A percentile compares a stretch with the other conserved stretches of the same genome.
Conservation (phyloP, 2,888 invertebrate genomes). For the Adela reaumurella region DNA sequence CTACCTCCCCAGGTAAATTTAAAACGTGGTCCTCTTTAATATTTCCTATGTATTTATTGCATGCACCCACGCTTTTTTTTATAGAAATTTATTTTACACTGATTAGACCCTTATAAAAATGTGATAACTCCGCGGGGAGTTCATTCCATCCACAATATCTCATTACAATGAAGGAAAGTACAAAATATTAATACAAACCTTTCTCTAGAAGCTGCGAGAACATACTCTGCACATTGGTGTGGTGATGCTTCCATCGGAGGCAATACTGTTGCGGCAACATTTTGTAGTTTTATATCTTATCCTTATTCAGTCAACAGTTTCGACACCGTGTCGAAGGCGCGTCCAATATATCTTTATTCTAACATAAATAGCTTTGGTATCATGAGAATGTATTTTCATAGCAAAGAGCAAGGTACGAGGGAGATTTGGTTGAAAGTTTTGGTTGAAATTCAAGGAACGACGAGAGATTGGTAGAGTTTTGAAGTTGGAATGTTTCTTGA, state of each 20-base stretch:
- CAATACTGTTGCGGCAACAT: conserved; percentile 90
- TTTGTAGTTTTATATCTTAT: too few species aligned
- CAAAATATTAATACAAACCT: conserved; percentile 22
- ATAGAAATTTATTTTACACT: too few species aligned
- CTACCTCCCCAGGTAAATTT: too few species aligned
- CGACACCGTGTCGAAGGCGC: too few species aligned
- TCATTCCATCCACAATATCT: too few species aligned
- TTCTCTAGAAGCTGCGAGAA: conserved; percentile 80
- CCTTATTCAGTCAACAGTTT: too few species aligned
- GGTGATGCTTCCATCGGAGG: conserved; percentile 89
- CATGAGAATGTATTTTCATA: background rate
- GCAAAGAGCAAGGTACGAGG: background rate
- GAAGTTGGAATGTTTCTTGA: background rate
- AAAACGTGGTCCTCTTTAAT: too few species aligned
- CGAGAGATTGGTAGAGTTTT: background rate
- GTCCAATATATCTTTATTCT: conserved; percentile 6
- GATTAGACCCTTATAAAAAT: too few species aligned
- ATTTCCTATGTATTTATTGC: too few species aligned
- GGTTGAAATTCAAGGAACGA: conserved; percentile 13
- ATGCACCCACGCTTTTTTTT: too few species aligned
- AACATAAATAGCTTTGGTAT: conserved; percentile 10
- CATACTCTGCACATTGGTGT: conserved; percentile 85
- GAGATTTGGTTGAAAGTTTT: conserved; percentile 25
- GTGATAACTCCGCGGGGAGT: too few species aligned
- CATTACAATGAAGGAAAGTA: background rate